Percentiles rank a stretch among this genome's conserved stretches.
These are phyloP conservation scores for Torymus texanus DNA, from an alignment of 2,888 invertebrate species.

Conservation along the genomic window DNA sequence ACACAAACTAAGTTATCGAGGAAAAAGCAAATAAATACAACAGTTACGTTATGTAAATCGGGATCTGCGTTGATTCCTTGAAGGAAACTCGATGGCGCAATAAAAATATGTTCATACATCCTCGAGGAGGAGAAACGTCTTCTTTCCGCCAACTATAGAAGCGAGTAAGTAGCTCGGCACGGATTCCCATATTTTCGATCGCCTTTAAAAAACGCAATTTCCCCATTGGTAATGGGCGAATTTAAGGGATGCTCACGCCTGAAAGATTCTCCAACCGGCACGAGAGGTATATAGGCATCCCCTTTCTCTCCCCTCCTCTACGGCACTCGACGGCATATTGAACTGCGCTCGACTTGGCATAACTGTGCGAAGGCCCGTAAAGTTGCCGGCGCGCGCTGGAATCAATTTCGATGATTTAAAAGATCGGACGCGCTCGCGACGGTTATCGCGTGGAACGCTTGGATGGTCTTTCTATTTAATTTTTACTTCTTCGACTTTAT, in stretches of 20 bases:
- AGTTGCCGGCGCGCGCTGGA: conserved; percentile 14
- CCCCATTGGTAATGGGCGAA: conserved; percentile 1
- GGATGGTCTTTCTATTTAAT: conserved; percentile 35
- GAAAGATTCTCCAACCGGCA: conserved; percentile 18
- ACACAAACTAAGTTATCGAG: too few species aligned
- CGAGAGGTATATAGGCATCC: conserved; percentile 12
- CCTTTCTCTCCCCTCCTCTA: too few species aligned
- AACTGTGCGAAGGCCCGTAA: conserved; percentile 34
- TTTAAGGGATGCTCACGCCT: background rate
- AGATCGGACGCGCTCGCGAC: background rate
- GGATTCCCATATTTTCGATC: background rate
- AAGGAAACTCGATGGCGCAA: too few species aligned
- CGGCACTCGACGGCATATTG: conserved; percentile 24
- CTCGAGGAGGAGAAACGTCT: too few species aligned
- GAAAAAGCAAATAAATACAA: too few species aligned
- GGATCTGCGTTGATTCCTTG: too few species aligned
- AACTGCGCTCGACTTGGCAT: conserved; percentile 23
- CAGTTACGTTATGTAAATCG: too few species aligned
- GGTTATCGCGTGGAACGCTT: too few species aligned
- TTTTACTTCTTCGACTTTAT: conserved; percentile 42
- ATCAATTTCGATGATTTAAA: conserved; percentile 52
- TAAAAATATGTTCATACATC: too few species aligned
- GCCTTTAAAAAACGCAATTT: conserved; percentile 26
- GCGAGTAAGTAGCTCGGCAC: too few species aligned
- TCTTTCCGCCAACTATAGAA: too few species aligned